Conservation (phyloP, 2,888 invertebrate species). For the Trissoscelio sp. region DNA sequence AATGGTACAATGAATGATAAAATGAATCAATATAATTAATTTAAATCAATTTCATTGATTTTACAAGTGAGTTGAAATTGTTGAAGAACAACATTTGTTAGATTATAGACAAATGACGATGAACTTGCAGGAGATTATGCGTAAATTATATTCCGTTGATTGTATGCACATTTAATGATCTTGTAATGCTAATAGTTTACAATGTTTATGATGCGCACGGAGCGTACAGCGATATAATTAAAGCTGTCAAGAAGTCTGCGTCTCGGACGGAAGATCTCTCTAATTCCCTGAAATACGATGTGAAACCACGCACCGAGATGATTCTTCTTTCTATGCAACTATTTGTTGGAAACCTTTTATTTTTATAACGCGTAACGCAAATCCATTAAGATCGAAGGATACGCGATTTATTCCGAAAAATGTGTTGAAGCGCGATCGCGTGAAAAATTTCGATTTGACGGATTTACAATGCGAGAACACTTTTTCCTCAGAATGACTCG, state of each 20-base stretch:
- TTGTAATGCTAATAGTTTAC: conserved; percentile 29
- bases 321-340: conserved; percentile 27
- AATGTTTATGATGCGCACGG: conserved; percentile 26
- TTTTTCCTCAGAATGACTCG: not conserved
- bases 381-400: too few species aligned
- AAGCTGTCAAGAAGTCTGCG: conserved; percentile 35
- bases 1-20: too few species aligned
- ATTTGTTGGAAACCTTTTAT: conserved; percentile 14
- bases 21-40: too few species aligned
- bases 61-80: conserved; percentile 12
- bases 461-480: too few species aligned
- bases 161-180: conserved; percentile 15
- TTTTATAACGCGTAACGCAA: not conserved
- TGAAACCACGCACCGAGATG: conserved; percentile 28
- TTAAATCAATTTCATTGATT: not conserved
- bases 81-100: too few species aligned
- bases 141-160: conserved; percentile 9
- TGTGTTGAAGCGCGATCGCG: not conserved
- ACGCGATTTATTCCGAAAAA: too few species aligned
- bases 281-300: conserved; percentile 31
- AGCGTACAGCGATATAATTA: conserved; percentile 32
- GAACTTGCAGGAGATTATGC: not conserved
- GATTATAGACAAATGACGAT: not conserved
- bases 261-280: conserved; percentile 25
- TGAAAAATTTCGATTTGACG: conserved; percentile 17